These are phyloP conservation scores for Avahi laniger DNA, from an alignment of 2,797 vertebrate genomes.

Conservation along the genomic window DNA sequence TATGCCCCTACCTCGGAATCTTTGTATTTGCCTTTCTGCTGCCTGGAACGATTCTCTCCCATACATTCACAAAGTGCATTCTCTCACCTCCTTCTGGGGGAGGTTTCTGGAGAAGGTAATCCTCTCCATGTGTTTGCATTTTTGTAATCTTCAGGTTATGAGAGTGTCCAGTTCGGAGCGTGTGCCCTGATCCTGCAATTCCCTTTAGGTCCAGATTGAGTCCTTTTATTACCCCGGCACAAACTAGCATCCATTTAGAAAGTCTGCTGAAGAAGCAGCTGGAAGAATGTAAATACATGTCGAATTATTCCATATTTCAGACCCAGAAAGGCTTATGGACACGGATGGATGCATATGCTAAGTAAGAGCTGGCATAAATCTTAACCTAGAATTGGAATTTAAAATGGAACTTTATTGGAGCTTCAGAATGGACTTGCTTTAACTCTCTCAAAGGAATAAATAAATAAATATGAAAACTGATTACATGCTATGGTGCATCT, in stretches of 20 bases:
- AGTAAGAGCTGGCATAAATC: slow-evolving; percentile 60
- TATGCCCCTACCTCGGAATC: not conserved
- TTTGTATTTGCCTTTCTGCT: not conserved
- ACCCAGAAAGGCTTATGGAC: slow-evolving; percentile 43
- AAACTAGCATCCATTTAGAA: slow-evolving; percentile 26
- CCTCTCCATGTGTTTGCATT: not conserved
- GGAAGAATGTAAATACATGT: slow-evolving; percentile 62
- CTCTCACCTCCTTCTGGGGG: not conserved
- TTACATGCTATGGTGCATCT: slow-evolving; percentile 15
- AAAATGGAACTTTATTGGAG: slow-evolving; percentile 56
- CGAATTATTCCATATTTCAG: slow-evolving; percentile 69
- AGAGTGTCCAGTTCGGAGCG: not conserved
- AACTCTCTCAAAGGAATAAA: slow-evolving; percentile 30
- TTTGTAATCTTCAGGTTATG: not conserved
- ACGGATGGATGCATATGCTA: not conserved
- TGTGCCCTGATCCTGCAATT: not conserved
- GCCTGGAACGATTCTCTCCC: not conserved
- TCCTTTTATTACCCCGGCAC: not conserved
- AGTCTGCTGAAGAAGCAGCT: slow-evolving; percentile 54
- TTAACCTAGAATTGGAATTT: slow-evolving; percentile 55
- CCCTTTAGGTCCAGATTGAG: not conserved
- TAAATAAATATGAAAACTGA: slow-evolving; percentile 38
- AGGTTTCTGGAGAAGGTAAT: not conserved
- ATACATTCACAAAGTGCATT: not conserved
- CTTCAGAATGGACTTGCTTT: slow-evolving; percentile 50